Conservation (phyloP, 2,888 invertebrate species). For the Enoplolaimus lenunculus region DNA sequence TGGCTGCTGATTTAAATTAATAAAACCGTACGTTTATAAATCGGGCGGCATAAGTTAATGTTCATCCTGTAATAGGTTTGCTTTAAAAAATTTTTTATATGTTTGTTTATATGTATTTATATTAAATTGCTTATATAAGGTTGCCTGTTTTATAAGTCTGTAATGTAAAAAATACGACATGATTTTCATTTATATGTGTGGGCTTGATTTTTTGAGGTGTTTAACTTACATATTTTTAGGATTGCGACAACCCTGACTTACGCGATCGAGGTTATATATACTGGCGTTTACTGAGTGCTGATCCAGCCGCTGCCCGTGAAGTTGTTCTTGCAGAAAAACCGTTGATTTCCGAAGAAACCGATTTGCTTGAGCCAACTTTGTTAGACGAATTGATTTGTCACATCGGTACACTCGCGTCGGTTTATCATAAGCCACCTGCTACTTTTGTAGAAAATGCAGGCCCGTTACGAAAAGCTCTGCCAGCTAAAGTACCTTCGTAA, state of each 20-base stretch:
- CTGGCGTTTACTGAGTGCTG: conserved; percentile 93
- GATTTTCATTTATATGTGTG: too few relatives aligned
- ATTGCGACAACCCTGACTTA: conserved; percentile 92
- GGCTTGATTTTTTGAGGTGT: too few relatives aligned
- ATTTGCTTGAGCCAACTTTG: conserved; percentile 85
- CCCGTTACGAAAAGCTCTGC: conserved; percentile 42
- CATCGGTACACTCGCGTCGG: conserved; percentile 90
- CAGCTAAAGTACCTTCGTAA: conserved; percentile 28
- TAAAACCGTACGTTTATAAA: too few relatives aligned
- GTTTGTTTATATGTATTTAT: too few relatives aligned
- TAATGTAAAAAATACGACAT: too few relatives aligned
- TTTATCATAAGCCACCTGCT: conserved; percentile 96
- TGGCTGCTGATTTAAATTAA: too few relatives aligned
- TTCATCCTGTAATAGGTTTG: too few relatives aligned
- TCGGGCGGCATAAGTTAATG: too few relatives aligned
- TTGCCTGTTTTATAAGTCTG: too few relatives aligned
- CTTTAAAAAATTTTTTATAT: too few relatives aligned
- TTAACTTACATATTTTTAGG: too few relatives aligned
- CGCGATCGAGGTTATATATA: conserved; percentile 97
- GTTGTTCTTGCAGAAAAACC: conserved; percentile 98
- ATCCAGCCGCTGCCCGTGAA: conserved; percentile 97
- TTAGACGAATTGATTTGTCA: conserved; percentile 96
- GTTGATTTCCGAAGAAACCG: conserved; percentile 95
- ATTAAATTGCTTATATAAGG: too few relatives aligned
- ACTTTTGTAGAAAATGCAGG: conserved; percentile 77